Percentiles rank a stretch among this genome's conserved stretches.
phyloP scores from a whole-genome alignment of 2,888 invertebrate species.

The Cryptocephalus moraei region DNA sequence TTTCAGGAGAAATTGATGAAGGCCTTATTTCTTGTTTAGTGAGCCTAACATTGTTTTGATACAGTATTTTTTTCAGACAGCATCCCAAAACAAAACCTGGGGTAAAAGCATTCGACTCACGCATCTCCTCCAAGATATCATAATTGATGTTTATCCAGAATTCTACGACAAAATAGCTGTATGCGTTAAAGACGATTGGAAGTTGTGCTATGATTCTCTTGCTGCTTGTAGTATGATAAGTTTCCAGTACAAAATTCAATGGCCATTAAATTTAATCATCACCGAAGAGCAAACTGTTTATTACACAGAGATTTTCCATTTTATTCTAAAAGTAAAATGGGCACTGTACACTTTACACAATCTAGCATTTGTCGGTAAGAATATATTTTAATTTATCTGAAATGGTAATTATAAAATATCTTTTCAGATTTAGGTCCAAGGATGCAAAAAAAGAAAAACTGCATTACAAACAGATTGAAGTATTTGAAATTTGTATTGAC shows the following conservation, averaged over 20 bases:
- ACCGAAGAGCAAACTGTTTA: conserved; percentile 23
- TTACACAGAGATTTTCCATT: conserved; percentile 31
- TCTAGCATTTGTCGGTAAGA: conserved; percentile 27
- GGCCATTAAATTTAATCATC: conserved; percentile 35
- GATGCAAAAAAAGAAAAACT: conserved; percentile 6
- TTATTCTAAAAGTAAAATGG: conserved; percentile 35
- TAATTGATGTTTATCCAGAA: conserved; percentile 32
- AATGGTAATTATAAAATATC: background rate
- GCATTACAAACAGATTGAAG: conserved; percentile 18
- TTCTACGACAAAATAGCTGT: conserved; percentile 29
- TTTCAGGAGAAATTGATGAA: too few relatives aligned
- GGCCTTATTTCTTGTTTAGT: too few relatives aligned
- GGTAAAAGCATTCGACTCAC: conserved; percentile 32
- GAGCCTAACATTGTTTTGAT: too few relatives aligned
- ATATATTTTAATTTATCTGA: background rate
- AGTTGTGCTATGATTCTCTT: conserved; percentile 21
- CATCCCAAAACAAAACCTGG: conserved; percentile 20
- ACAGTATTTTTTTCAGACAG: conserved; percentile 14
- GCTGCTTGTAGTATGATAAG: conserved; percentile 24
- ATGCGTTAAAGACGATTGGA: conserved; percentile 23
- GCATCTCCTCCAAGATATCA: conserved; percentile 31
- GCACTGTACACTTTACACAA: conserved; percentile 31
- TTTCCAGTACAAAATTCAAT: conserved; percentile 26
- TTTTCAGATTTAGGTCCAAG: conserved; percentile 24
- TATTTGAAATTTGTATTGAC: conserved; percentile 28